Evolutionary conservation across 1,140 invertebrate species (phyloP).

Genomic region (Drosophila nigrodunni): DNA sequence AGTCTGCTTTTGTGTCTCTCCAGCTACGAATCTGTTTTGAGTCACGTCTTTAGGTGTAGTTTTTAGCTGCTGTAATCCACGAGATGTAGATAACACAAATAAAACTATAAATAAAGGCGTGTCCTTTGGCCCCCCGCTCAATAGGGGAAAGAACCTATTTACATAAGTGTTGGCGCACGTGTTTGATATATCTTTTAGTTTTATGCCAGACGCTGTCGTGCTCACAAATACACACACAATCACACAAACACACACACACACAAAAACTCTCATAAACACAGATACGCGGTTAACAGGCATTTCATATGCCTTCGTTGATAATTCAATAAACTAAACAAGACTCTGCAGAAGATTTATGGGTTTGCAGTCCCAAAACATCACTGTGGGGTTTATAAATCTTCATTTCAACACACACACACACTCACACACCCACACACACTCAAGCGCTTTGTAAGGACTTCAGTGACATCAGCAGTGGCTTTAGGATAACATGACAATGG

Average conservation of each 20-base stretch:
- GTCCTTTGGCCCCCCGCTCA: background rate
- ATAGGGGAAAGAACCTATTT: constrained; percentile 45
- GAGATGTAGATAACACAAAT: constrained; percentile 78
- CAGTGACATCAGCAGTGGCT: constrained; percentile 19
- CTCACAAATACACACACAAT: constrained; percentile 24
- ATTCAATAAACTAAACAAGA: constrained; percentile 81
- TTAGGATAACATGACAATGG: constrained; percentile 13
- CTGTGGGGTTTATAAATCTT: constrained; percentile 72
- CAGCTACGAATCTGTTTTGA: background rate
- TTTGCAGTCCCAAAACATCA: constrained; percentile 45
- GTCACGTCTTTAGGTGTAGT: constrained; percentile 8
- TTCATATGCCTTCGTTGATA: constrained; percentile 52
- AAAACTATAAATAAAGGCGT: constrained; percentile 74
- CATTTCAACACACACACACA: constrained; percentile 53
- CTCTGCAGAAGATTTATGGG: constrained; percentile 77
- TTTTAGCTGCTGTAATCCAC: constrained; percentile 36
- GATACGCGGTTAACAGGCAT: constrained; percentile 1
- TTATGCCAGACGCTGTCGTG: constrained; percentile 67
- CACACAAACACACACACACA: constrained; percentile 20
- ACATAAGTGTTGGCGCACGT: constrained; percentile 74
- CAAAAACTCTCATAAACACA: constrained; percentile 22
- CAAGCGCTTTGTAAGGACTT: too few relatives aligned
- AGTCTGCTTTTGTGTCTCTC: background rate
- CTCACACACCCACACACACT: constrained; percentile 5
- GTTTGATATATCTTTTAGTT: constrained; percentile 78